Evolutionary conservation across 2,797 vertebrate species (phyloP).

Genomic region (Sphaeramia orbicularis): DNA sequence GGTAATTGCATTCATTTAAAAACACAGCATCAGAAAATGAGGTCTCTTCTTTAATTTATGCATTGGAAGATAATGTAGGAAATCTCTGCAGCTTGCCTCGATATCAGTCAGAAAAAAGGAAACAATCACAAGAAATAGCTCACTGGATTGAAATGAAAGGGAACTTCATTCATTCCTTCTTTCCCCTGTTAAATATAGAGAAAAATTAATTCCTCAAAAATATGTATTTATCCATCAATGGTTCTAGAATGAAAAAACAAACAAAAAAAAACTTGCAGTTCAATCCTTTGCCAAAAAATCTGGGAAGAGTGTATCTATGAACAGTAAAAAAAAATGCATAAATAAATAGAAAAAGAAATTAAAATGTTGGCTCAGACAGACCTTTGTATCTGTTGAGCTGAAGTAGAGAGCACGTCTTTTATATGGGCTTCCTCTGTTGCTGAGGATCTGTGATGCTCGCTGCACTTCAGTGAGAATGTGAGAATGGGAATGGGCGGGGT

Average conservation of each 20-base stretch:
- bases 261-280: constrained; percentile 34
- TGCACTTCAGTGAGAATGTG: constrained; percentile 62
- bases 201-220: constrained; percentile 4
- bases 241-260: constrained; percentile 24
- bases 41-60: constrained; percentile 43
- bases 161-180: constrained; percentile 18
- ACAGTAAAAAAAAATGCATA: no score
- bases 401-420: constrained; percentile 61
- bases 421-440: constrained; percentile 67
- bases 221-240: constrained; percentile 44
- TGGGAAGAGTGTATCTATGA: no score
- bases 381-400: constrained; percentile 64
- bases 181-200: constrained; percentile 1
- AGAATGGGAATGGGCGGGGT: constrained; percentile 69
- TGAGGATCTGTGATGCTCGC: constrained; percentile 60
- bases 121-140: constrained; percentile 15
- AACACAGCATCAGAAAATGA: constrained; percentile 27
- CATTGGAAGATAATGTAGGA: constrained; percentile 19
- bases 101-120: constrained; percentile 24
- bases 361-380: constrained; percentile 40
- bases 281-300: constrained; percentile 35
- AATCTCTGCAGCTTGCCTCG: constrained; percentile 20
- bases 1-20: constrained; percentile 53
- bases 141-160: neutral
- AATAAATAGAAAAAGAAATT: neutral